Percentiles rank a stretch among this genome's conserved stretches.
Conservation (phyloP, 64 coral and sea anemone species). For the Porites lutea region DNA sequence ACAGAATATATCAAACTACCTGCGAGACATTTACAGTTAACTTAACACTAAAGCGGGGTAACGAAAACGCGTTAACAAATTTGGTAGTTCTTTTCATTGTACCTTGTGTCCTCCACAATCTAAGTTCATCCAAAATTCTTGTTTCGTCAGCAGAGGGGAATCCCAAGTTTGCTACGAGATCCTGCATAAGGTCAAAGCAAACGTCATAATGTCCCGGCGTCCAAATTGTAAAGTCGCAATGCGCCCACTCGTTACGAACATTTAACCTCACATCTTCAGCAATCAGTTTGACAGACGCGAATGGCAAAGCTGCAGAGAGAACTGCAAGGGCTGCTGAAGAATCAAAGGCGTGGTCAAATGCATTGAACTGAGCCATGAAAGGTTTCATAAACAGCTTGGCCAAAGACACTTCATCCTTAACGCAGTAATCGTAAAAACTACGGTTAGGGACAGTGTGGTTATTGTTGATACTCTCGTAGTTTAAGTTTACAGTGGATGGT, state of each 20-base stretch:
- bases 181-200: constrained; percentile 58
- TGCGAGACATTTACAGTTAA: no score
- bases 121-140: constrained; percentile 40
- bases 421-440: constrained; percentile 1
- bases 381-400: constrained; percentile 38
- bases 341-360: constrained; percentile 70
- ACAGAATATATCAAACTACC: no score
- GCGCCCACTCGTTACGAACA: constrained; percentile 75
- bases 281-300: constrained; percentile 14
- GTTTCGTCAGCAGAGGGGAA: constrained; percentile 5
- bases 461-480: constrained; percentile 73
- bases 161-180: constrained; percentile 8
- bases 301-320: constrained; percentile 23
- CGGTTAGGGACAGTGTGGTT: constrained; percentile 30
- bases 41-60: no score
- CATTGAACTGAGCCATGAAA: constrained; percentile 27
- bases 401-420: constrained; percentile 8
- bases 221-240: constrained; percentile 67
- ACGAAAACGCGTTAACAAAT: no score
- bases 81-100: neutral
- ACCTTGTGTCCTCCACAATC: constrained; percentile 72
- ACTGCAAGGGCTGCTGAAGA: constrained; percentile 54
- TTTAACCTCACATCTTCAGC: constrained; percentile 39
- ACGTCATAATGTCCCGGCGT: neutral
- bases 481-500: neutral